These are phyloP conservation scores for Amblyjoppa proteus DNA, from an alignment of 2,888 invertebrate species.

Conservation along the genomic window DNA sequence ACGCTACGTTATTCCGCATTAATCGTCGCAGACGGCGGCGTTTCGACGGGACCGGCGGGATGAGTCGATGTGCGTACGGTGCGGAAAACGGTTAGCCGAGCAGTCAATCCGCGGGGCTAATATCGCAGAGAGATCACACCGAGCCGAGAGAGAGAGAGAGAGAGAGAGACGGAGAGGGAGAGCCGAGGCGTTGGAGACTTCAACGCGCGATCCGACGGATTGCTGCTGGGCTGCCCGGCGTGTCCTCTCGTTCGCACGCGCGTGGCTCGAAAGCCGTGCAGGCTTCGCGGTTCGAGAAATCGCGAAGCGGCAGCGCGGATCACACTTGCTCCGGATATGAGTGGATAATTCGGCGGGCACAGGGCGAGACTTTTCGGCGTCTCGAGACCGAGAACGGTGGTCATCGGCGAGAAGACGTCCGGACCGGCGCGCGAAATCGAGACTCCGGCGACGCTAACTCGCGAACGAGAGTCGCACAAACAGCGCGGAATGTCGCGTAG, in stretches of 20 bases:
- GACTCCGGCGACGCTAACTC: background rate
- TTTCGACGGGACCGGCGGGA: conserved; percentile 31
- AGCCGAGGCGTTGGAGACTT: conserved; percentile 77
- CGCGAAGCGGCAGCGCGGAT: background rate
- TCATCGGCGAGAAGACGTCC: background rate
- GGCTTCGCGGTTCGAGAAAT: conserved; percentile 3
- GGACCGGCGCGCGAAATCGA: background rate
- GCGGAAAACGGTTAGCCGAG: conserved; percentile 21
- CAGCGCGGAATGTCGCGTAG: conserved; percentile 35
- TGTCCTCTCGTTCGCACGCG: background rate
- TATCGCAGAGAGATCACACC: background rate
- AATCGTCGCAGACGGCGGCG: conserved; percentile 56
- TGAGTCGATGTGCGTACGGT: background rate
- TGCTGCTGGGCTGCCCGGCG: conserved; percentile 48
- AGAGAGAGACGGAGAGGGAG: background rate
- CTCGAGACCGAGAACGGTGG: background rate
- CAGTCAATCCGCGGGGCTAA: background rate
- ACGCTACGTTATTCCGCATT: conserved; percentile 50
- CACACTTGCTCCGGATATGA: background rate
- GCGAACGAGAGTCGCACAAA: background rate
- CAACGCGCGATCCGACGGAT: conserved; percentile 82
- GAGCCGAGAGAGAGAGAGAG: conserved; percentile 16
- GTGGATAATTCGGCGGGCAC: background rate
- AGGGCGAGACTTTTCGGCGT: background rate
- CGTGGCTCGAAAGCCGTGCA: conserved; percentile 51